phyloP scores from a whole-genome alignment of 1,140 invertebrate species.

The Apolygus lucorum region DNA sequence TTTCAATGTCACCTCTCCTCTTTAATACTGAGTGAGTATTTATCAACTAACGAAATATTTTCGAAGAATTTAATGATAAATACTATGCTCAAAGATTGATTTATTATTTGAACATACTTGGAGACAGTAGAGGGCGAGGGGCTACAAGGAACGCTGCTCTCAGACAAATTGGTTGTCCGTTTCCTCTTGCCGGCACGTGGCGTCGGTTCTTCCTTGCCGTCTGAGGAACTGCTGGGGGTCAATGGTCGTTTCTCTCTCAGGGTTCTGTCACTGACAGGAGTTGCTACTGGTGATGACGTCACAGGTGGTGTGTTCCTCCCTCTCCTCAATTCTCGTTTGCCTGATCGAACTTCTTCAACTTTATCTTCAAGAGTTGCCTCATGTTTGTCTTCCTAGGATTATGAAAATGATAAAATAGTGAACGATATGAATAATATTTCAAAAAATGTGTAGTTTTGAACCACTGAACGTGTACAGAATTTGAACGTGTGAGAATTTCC shows the following conservation, averaged over 20 bases:
- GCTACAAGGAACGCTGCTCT: background rate
- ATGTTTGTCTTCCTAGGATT: too few species aligned
- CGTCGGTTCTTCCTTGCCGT: background rate
- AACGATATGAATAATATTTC: too few species aligned
- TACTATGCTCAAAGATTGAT: too few species aligned
- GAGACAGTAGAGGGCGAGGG: constrained; percentile 11
- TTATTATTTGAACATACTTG: background rate
- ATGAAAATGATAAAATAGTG: too few species aligned
- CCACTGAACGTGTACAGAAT: too few species aligned
- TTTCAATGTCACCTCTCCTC: too few species aligned
- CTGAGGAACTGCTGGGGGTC: background rate
- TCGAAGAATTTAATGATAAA: too few species aligned
- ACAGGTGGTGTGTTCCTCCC: background rate
- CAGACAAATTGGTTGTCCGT: background rate
- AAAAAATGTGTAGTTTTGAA: too few species aligned
- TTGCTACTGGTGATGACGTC: background rate
- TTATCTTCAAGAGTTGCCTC: too few species aligned
- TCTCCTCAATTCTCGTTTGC: background rate
- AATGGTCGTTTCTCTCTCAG: background rate
- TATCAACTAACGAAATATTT: too few species aligned
- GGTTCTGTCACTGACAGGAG: background rate
- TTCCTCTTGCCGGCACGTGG: background rate
- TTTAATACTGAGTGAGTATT: too few species aligned
- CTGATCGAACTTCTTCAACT: background rate
- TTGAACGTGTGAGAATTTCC: too few species aligned